phyloP scores from a whole-genome alignment of 1,140 invertebrate species.

The Cyrtorhinus lividipennis region DNA sequence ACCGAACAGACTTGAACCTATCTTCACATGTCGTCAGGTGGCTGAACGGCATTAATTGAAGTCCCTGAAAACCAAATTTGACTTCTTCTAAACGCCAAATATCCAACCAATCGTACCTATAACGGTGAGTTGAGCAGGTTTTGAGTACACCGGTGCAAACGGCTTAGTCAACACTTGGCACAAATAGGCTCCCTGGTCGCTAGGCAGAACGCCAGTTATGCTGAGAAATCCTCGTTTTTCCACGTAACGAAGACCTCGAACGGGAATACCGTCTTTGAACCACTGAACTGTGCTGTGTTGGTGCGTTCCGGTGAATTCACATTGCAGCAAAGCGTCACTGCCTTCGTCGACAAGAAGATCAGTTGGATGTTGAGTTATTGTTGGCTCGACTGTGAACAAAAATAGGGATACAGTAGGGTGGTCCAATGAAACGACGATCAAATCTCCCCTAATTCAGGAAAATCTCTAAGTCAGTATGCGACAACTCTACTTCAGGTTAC shows the following conservation, averaged over 20 bases:
- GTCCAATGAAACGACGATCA: too few relatives aligned
- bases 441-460: too few relatives aligned
- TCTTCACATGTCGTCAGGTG: too few relatives aligned
- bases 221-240: conserved; percentile 42
- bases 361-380: conserved; percentile 37
- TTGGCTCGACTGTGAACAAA: conserved; percentile 36
- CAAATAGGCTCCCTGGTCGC: conserved; percentile 48
- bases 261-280: conserved; percentile 44
- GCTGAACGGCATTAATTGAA: too few relatives aligned
- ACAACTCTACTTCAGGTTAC: not conserved
- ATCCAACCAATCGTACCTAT: too few relatives aligned
- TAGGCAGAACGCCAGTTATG: conserved; percentile 40
- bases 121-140: conserved; percentile 41
- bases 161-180: conserved; percentile 53
- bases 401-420: too few relatives aligned
- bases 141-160: conserved; percentile 41
- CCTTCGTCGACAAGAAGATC: conserved; percentile 49
- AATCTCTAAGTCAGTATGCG: too few relatives aligned
- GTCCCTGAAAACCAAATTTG: too few relatives aligned
- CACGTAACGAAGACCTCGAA: conserved; percentile 26
- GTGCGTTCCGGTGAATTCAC: conserved; percentile 44
- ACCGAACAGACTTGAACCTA: too few relatives aligned
- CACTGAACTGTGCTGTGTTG: conserved; percentile 49
- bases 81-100: too few relatives aligned
- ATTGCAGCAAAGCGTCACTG: conserved; percentile 43